Base-by-base conservation (phyloP, 2,113 vertebrate genomes). In the Caretta caretta region DNA sequence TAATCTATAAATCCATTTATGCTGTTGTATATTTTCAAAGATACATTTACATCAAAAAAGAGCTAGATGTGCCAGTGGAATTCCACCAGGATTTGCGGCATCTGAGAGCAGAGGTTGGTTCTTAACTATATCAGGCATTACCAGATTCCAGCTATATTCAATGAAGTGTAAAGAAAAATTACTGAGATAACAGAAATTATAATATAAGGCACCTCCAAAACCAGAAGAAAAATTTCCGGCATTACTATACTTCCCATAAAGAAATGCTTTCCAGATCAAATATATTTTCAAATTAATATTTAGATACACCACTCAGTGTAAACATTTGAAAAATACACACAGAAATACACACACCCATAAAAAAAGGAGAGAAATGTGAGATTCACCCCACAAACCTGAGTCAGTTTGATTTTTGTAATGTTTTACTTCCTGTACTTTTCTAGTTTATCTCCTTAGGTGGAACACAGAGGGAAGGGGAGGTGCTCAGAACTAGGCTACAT, bases 321-420 rank as follows among this genome's bases (percentile, higher is more conserved):
- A 94, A 92, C 75, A 65, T 49, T 27, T 92, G 79, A 75, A 25
- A 14, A 95, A 88, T 51, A 90, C 38, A 65, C 80, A 75, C 29
- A 85, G 86, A 96, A 90, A 93, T 81, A 85, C 84, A 90, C 1
- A 59, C 92, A 76, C 17, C 90, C 65, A 92, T 53, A 92, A 5
- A 84, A 65, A 85, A 62, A 48, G 82, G 11, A 87, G 10, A 83
- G 16, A 72, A 53, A 76, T 92, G 51, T 53, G 78, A 90, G 91
- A 90, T 86, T 20, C 86, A 50, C 51, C 51, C 51, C 91, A 31
- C 8, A 76, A n/a, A 78, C 20, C n/a, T 53, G 14, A 51, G 81
- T 13, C 10, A 1, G 5, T 91, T 76, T 93, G 51, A 81, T 93
- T 86, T 76, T 76, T 38, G 5, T 88, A 89, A 53, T 1, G 27